These are phyloP conservation scores for Chrysodeixis includens DNA, from an alignment of 2,888 invertebrate species.

Conservation along the genomic window DNA sequence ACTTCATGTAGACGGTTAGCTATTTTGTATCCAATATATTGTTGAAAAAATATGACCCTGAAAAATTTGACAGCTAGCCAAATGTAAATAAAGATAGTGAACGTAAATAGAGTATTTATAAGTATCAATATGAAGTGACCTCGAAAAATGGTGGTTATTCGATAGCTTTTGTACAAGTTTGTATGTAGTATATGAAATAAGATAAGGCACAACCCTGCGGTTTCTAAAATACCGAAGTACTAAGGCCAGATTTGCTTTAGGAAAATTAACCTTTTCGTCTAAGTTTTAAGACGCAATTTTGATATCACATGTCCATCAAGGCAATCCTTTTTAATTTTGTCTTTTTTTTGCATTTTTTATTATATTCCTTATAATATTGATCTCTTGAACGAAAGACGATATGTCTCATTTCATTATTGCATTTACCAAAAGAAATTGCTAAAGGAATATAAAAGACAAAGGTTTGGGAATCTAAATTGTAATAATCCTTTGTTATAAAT, in stretches of 20 bases:
- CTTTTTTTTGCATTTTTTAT: background rate
- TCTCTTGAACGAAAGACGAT: background rate
- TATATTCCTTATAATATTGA: background rate
- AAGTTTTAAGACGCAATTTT: no score
- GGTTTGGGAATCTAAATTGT: no score
- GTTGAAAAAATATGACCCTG: background rate
- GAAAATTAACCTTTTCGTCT: background rate
- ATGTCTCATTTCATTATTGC: background rate
- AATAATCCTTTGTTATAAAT: no score
- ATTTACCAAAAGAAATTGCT: background rate
- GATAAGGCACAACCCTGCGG: background rate
- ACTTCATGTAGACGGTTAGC: no score
- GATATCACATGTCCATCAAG: no score
- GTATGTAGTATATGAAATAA: background rate
- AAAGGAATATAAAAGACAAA: background rate
- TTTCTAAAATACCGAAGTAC: background rate
- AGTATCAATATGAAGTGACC: slow-evolving; percentile 4
- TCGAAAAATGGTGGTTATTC: background rate
- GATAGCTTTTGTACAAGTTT: slow-evolving; percentile 1
- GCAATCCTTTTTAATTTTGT: no score
- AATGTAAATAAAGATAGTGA: background rate
- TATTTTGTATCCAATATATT: no score
- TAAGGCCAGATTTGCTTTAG: no score
- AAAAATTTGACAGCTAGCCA: slow-evolving; percentile 1
- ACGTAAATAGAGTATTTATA: background rate